Base-by-base conservation (phyloP, 2,797 vertebrate genomes). In the Liasis olivaceus region DNA sequence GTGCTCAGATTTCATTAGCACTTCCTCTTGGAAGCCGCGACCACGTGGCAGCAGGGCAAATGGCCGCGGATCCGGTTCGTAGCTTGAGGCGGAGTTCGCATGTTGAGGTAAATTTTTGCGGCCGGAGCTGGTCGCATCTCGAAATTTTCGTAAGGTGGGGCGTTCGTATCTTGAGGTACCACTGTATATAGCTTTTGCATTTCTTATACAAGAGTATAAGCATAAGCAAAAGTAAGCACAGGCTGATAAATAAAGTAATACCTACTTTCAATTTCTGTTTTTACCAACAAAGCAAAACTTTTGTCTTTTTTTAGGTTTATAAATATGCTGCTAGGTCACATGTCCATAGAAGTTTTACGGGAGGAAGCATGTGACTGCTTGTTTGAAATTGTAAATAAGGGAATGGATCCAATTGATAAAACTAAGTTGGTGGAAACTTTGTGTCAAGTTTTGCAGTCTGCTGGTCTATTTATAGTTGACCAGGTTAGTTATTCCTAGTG, bases 291-390 rank as follows among this genome's bases (percentile, higher is more conserved):
- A 63, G 14, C 87, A 15, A 94, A 17, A 4, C 2, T 56, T 2
- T 62, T 89, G 17, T 92, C 54, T 89, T 5, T 90, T 63, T 92
- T 47, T 64, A 99, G 99, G 96, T 99, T 99, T 95, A 99, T 99
- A 96, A 99, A 99, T 97, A 97, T 99, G 97, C 97, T 99, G 97
- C 98, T 99, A 97, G 98, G 99, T 96, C 99, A 99, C 93, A 99
- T 99, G 99, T 99, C 99, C 3, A 98, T 99, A 98, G 98, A 99
- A 97, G 99, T 99, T 96, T 98, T 99, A 22, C 96, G 99, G 31
- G 99, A 99, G 97, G 99, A 99, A 98, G 99, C 99, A 59, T 99
- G 99, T 59, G 99, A 99, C 96, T 99, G 99, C 97, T 98, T 99
- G 96, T 99, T 98, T 97, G 99, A 99, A 97, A 99, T 99, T 86